Conservation (phyloP, 2,113 vertebrate genomes). For the Lophotis ruficrista region DNA sequence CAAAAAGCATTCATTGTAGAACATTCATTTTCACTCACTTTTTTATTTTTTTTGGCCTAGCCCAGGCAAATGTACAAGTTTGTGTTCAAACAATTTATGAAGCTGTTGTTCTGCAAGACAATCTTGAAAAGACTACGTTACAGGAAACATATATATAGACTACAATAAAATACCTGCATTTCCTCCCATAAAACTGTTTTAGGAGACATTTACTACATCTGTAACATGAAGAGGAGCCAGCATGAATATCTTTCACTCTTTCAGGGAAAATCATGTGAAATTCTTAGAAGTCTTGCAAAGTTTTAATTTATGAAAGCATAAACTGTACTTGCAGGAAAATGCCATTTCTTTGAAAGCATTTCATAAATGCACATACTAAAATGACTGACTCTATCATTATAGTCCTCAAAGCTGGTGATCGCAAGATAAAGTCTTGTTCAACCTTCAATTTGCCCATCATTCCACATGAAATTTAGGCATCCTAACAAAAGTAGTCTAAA, state of each 20-base stretch:
- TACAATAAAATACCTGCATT: conserved; percentile 6
- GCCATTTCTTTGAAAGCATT: not conserved
- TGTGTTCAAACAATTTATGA: not conserved
- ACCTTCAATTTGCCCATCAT: conserved; percentile 8
- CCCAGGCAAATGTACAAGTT: not conserved
- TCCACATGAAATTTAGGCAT: not conserved
- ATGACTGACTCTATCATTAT: not conserved
- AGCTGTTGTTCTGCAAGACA: not conserved
- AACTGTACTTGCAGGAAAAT: not conserved
- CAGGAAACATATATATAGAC: not conserved
- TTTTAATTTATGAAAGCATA: not conserved
- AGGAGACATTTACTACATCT: conserved; percentile 5
- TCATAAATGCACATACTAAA: not conserved
- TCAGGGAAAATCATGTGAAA: not conserved
- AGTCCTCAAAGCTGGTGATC: not conserved
- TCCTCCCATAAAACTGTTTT: not conserved
- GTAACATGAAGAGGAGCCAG: not conserved
- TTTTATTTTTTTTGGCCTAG: not conserved
- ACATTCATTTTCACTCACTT: not conserved
- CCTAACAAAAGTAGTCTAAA: not conserved
- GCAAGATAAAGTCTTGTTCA: not conserved
- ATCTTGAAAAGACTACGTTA: not conserved
- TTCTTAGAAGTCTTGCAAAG: not conserved
- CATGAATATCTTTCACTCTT: not conserved
- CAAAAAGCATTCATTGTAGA: fast-evolving